A percentile compares a stretch with the other conserved stretches of the same genome.
Evolutionary conservation across 2,888 invertebrate genomes (phyloP).

Genomic region (Cataglyphis livida): DNA sequence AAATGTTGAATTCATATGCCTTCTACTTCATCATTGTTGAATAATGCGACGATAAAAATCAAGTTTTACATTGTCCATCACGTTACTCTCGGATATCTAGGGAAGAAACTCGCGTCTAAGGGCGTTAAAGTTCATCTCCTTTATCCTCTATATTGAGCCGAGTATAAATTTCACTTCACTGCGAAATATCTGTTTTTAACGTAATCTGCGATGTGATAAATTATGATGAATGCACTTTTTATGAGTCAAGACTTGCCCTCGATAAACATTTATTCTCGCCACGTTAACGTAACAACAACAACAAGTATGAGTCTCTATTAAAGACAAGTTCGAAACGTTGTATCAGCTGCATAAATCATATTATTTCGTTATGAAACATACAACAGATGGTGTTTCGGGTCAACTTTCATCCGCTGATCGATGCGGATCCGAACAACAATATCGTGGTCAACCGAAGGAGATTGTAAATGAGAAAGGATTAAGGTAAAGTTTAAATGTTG

Average conservation of each 20-base stretch:
- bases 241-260: conserved; percentile 55
- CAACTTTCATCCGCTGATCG: conserved; percentile 32
- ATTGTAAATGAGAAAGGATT: conserved; percentile 27
- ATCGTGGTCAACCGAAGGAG: conserved; percentile 24
- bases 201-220: conserved; percentile 49
- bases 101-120: conserved; percentile 50
- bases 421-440: conserved; percentile 52
- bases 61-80: conserved; percentile 66
- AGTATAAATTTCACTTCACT: conserved; percentile 73
- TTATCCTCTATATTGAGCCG: conserved; percentile 54
- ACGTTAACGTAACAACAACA: conserved; percentile 28
- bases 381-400: conserved; percentile 46
- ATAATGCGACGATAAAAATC: conserved; percentile 21
- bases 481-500: conserved; percentile 30
- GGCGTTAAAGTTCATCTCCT: conserved; percentile 66
- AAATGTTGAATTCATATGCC: neutral
- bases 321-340: conserved; percentile 45
- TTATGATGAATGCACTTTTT: conserved; percentile 61
- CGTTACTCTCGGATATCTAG: conserved; percentile 56
- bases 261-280: conserved; percentile 37
- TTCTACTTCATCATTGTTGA: neutral
- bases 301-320: conserved; percentile 41
- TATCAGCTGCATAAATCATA: conserved; percentile 39
- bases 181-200: conserved; percentile 67
- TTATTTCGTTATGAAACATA: conserved; percentile 52